Conservation (phyloP, 2,888 invertebrate species). For the Dione juno region DNA sequence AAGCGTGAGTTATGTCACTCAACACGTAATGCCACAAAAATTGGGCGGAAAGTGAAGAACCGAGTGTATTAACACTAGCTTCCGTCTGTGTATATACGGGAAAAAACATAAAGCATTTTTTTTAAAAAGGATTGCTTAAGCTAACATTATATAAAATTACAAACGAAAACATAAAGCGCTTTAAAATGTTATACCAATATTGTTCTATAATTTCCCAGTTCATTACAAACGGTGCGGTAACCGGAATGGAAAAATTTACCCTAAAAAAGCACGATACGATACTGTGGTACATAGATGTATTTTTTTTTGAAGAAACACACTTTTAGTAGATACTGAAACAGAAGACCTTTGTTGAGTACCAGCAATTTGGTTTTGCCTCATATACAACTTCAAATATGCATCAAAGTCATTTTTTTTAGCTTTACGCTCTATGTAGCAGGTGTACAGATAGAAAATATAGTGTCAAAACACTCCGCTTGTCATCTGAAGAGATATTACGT, state of each 20-base stretch:
- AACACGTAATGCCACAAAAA: too few relatives aligned
- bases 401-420: too few relatives aligned
- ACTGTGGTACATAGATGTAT: not conserved
- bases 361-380: not conserved
- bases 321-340: not conserved
- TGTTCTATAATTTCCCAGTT: conserved; percentile 14
- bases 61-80: too few relatives aligned
- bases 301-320: not conserved
- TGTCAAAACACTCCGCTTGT: too few relatives aligned
- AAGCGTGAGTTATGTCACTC: not conserved
- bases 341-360: not conserved
- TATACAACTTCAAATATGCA: too few relatives aligned
- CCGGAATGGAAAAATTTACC: conserved; percentile 3
- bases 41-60: too few relatives aligned
- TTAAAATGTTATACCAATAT: conserved; percentile 5
- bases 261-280: not conserved
- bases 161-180: not conserved
- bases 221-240: conserved; percentile 16
- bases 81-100: too few relatives aligned
- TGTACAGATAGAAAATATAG: too few relatives aligned
- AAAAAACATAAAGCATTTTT: too few relatives aligned
- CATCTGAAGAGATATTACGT: too few relatives aligned
- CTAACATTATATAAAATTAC: not conserved
- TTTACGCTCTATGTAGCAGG: too few relatives aligned
- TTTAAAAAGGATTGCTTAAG: not conserved